Base-by-base conservation (phyloP, 1,140 invertebrate species). In the Neotoxoptera formosana region DNA sequence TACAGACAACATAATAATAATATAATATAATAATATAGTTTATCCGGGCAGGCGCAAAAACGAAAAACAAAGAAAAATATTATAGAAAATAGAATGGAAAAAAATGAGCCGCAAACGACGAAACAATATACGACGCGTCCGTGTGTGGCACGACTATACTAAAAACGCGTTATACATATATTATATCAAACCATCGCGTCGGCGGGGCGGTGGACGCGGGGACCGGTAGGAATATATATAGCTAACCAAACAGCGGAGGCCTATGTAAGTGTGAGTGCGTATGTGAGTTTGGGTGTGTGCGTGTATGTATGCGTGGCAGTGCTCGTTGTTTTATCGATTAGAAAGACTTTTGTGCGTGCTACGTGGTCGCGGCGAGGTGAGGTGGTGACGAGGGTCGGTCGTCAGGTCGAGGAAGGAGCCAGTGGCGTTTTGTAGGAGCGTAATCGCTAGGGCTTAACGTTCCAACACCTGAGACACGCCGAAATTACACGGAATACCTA, bases 251-350 rank as follows among this genome's bases (percentile, higher is more conserved):
- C 60, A n/a, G 60, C 30, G 60, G 30, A n/a, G 60, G 60, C 14
- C 60, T 53, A 9, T 36, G 34, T 89, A 89, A 36, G 21, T 53
- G 7, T 89, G 51, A 89, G 51, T n/a, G 48, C 7, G 11, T 89
- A 2, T 53, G 20, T 89, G 51, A 23, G 51, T n/a, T 41, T 41
- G 4, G 41, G 41, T 41, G 21, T 53, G 7, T 89, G 51, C 53
- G 34, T n/a, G 48, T 7, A 23, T 89, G 2, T 53, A 7, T 89
- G 51, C 34, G 51, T n/a, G 48, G n/a, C 21, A 89, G 34, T 60
- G 53, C 36, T 56, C 89, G 53, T 45, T 89, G 89, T 90, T 90
- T 56, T 90, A 90, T 90, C 56, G 89, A 90, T 90, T 67, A 90
- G 53, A 67, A 60, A 67, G n/a, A 89, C 51, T 67, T 90, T 90